phyloP scores from a whole-genome alignment of 2,113 vertebrate species.

The Cricetomys ansorgei region DNA sequence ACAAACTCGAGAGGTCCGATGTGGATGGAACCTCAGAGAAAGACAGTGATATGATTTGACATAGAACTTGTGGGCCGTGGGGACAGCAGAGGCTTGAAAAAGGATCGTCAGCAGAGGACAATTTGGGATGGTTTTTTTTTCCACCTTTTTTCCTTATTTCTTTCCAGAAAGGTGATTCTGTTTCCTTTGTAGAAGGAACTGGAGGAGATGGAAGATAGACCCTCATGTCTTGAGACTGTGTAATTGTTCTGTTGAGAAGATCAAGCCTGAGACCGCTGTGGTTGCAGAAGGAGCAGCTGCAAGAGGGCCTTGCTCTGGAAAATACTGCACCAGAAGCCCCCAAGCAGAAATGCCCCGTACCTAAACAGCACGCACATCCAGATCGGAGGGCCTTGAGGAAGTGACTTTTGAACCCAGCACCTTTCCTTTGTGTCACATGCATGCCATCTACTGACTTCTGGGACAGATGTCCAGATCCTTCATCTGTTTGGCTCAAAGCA shows the following conservation, averaged over 20 bases:
- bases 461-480: not conserved
- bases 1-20: not conserved
- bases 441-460: not conserved
- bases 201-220: not conserved
- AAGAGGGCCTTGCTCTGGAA: not conserved
- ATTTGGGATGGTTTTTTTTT: not conserved
- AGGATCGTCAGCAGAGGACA: not conserved
- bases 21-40: not conserved
- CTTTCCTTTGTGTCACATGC: not conserved
- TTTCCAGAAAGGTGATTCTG: not conserved
- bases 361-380: not conserved
- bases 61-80: not conserved
- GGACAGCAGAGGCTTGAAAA: not conserved
- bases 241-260: not conserved
- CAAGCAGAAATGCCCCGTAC: not conserved
- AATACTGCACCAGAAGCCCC: not conserved
- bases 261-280: not conserved
- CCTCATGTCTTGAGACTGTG: not conserved
- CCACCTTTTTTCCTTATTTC: not conserved
- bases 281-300: not conserved
- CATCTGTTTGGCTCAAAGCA: not conserved
- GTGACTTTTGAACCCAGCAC: not conserved
- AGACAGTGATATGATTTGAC: not conserved
- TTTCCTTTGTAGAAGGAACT: slow-evolving; percentile 2
- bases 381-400: not conserved